These are phyloP conservation scores for Chromoteleia sp. DNA, from an alignment of 2,888 invertebrate genomes.

Conservation along the genomic window DNA sequence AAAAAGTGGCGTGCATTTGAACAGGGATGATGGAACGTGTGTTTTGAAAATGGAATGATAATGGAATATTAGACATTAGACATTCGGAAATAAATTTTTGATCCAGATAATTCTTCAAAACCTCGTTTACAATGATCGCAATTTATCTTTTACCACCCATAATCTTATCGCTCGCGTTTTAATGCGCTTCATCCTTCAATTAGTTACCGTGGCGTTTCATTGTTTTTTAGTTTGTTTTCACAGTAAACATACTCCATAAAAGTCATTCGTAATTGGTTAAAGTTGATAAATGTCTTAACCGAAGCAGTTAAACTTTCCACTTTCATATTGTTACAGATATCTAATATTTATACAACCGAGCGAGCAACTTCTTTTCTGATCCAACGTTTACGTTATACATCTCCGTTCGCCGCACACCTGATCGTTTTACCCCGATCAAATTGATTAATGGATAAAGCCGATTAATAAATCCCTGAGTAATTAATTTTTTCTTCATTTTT, in stretches of 20 bases:
- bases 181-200: slow-evolving; percentile 23
- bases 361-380: slow-evolving; percentile 10
- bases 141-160: slow-evolving; percentile 21
- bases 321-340: slow-evolving; percentile 37
- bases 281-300: slow-evolving; percentile 45
- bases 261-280: slow-evolving; percentile 46
- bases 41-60: slow-evolving; percentile 7
- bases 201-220: slow-evolving; percentile 6
- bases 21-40: slow-evolving; percentile 5
- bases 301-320: slow-evolving; percentile 30
- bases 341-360: slow-evolving; percentile 32
- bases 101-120: slow-evolving; percentile 9
- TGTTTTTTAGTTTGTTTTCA: slow-evolving; percentile 30
- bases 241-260: slow-evolving; percentile 47
- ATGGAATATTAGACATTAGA: neutral
- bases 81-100: slow-evolving; percentile 14
- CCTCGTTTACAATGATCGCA: slow-evolving; percentile 5
- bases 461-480: slow-evolving; percentile 18
- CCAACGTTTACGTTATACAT: slow-evolving; percentile 4
- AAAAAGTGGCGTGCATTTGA: slow-evolving; percentile 9
- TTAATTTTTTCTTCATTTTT: slow-evolving; percentile 4
- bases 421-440: slow-evolving; percentile 17
- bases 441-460: slow-evolving; percentile 16
- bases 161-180: slow-evolving; percentile 15
- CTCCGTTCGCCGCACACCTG: neutral